These are phyloP conservation scores for Hydra vulgaris DNA, from an alignment of 30 jellyfish, hydroid and myxozoan genomes.

Conservation along the genomic window DNA sequence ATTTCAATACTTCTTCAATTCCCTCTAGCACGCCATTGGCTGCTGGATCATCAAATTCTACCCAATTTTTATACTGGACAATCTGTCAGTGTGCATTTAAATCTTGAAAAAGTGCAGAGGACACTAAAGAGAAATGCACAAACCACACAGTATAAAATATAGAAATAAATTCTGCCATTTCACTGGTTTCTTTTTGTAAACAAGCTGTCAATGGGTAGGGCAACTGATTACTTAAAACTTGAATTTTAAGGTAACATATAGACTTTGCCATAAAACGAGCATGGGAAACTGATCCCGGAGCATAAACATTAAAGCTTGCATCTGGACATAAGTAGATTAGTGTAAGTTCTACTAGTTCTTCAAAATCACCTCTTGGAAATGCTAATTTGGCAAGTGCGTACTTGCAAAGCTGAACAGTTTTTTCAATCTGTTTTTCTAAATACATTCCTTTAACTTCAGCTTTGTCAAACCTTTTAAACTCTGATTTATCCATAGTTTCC, in stretches of 20 bases:
- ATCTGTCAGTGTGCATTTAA: neutral
- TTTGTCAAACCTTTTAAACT: no score
- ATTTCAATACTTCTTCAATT: neutral
- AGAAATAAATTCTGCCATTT: neutral
- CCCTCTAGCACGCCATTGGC: neutral
- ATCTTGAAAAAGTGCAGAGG: neutral
- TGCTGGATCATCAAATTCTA: neutral
- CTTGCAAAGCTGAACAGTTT: no score
- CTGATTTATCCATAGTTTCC: no score
- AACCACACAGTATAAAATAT: neutral
- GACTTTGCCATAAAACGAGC: neutral
- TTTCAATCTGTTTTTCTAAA: no score
- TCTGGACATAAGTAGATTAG: no score
- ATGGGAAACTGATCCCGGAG: no score
- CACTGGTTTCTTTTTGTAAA: neutral
- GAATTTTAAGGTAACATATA: neutral
- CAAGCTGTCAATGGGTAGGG: neutral
- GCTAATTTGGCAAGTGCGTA: no score
- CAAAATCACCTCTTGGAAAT: no score
- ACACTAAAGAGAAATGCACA: neutral
- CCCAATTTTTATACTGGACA: neutral
- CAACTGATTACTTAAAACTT: neutral
- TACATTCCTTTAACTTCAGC: no score
- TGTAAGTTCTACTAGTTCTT: no score
- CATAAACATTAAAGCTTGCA: no score